A percentile compares a stretch with the other conserved stretches of the same genome.
phyloP scores from a whole-genome alignment of 2,888 invertebrate genomes.

The Drymonia ruficornis region DNA sequence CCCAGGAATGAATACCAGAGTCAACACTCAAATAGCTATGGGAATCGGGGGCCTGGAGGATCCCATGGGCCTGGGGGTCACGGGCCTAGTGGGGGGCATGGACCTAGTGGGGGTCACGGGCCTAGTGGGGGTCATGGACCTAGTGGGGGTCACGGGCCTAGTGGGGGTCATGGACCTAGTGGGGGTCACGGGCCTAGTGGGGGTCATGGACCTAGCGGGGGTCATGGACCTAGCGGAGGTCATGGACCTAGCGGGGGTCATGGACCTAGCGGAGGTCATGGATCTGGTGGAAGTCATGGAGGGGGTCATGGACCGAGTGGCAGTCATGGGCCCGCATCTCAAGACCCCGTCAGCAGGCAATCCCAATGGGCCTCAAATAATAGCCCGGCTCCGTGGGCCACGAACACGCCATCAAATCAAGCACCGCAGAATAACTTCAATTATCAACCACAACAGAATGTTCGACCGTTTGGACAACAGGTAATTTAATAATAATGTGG shows the following conservation, averaged over 20 bases:
- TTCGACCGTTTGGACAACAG: conserved; percentile 9
- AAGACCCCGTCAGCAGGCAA: conserved; percentile 20
- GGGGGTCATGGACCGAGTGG: neutral
- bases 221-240: neutral
- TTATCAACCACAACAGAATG: conserved; percentile 23
- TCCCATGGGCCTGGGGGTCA: conserved; percentile 9
- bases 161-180: neutral
- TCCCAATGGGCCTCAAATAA: conserved; percentile 39
- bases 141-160: neutral
- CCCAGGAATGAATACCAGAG: conserved; percentile 5
- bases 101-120: conserved; percentile 4
- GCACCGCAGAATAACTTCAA: conserved; percentile 34
- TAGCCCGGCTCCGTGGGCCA: conserved; percentile 21
- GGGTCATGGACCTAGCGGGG: neutral
- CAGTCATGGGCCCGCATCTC: conserved; percentile 4
- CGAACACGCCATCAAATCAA: conserved; percentile 16
- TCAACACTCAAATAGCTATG: conserved; percentile 23
- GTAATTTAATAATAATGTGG: neutral
- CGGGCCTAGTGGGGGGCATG: neutral
- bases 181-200: conserved; percentile 6
- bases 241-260: conserved; percentile 5
- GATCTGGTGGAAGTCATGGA: neutral
- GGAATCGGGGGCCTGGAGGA: conserved; percentile 17
- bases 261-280: neutral
- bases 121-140: neutral